Evolutionary conservation across 2,113 vertebrate genomes (phyloP), one percentile per base, ranked within the genome.

Genomic region (Pelecanus crispus): DNA sequence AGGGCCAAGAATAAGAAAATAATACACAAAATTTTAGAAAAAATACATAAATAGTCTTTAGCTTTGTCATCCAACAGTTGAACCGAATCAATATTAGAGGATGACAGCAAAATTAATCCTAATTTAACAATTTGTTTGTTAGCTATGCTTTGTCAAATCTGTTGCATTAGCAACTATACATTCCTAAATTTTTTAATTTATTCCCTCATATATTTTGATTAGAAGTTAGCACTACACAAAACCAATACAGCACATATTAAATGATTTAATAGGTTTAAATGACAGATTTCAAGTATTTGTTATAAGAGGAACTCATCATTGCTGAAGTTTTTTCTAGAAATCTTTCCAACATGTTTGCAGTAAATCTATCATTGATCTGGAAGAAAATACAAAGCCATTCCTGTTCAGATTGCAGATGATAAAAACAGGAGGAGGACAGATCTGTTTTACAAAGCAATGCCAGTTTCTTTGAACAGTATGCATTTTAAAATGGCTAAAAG

Each of bases 121-220:
- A 92, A 83, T 82, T 85, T 85, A 88, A 72, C 40, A 62, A 50
- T 25, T 72, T 67, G 88, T 88, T 83, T 78, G 71, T 72, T 83
- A 94, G 86, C 28, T 90, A 78, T 28, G 68, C 38, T 94, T 83
- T 88, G 55, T 65, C 80, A 74, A 86, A 88, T 88, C 36, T n/a
- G 24, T 59, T 95, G 52, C 75, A 86, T 68, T 90, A 93, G 50
- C 68, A 61, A 72, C 86, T 61, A 65, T 26, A 83, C 34, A 88
- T 49, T 59, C n/a, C 68, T 84, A 88, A 92, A 92, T 21, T 59
- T 63, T 86, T 90, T 81, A 52, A 90, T 88, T 94, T 88, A 86
- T 65, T 68, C 44, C 34, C 47, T 92, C 63, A 42, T 86, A 81
- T 73, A 90, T 92, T 96, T 92, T 95, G 63, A 94, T 93, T 95